phyloP scores from a whole-genome alignment of 2,888 invertebrate species.

The Diaperis boleti region DNA sequence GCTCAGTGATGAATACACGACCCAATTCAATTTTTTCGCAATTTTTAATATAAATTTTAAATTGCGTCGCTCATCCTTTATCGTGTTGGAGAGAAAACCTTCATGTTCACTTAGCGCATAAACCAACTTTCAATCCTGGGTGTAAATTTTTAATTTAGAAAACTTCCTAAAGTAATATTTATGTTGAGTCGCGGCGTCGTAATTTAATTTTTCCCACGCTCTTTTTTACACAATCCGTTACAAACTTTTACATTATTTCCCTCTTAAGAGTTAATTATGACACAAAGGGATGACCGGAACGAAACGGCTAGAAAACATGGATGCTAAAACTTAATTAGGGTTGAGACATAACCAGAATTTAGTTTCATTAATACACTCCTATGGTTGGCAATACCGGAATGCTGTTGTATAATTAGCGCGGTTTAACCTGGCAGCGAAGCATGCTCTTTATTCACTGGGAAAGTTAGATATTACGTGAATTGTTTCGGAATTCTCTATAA shows the following conservation, averaged over 20 bases:
- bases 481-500: slow-evolving; percentile 47
- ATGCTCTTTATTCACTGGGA: slow-evolving; percentile 45
- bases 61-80: slow-evolving; percentile 40
- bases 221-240: not conserved
- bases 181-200: not conserved
- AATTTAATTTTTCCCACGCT: slow-evolving; percentile 6
- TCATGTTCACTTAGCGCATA: slow-evolving; percentile 10
- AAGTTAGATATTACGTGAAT: slow-evolving; percentile 48
- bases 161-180: slow-evolving; percentile 23
- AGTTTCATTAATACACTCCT: slow-evolving; percentile 42
- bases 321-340: slow-evolving; percentile 21
- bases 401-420: slow-evolving; percentile 45
- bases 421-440: slow-evolving; percentile 45
- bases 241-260: slow-evolving; percentile 6
- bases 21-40: too few relatives aligned
- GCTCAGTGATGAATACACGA: too few relatives aligned
- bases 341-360: slow-evolving; percentile 43
- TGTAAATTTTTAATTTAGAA: slow-evolving; percentile 21
- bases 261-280: slow-evolving; percentile 2
- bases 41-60: too few relatives aligned
- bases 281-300: not conserved
- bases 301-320: slow-evolving; percentile 6
- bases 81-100: slow-evolving; percentile 34
- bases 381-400: slow-evolving; percentile 42
- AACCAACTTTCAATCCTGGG: slow-evolving; percentile 14